A percentile compares a stretch with the other conserved stretches of the same genome.
Evolutionary conservation across 2,797 vertebrate species (phyloP).

Genomic region (Clarias pachynema): DNA sequence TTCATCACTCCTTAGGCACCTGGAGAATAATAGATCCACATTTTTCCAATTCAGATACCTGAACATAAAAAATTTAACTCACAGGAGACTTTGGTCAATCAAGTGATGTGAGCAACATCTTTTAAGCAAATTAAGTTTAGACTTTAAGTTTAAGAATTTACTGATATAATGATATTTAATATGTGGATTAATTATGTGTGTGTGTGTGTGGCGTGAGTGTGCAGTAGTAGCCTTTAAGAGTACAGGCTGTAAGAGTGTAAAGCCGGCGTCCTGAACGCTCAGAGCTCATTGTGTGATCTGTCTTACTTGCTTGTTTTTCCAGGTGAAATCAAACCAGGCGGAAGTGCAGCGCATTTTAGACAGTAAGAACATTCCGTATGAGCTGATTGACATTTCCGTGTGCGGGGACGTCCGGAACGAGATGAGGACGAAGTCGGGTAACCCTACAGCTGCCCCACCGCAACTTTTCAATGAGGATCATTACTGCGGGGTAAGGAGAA

Average conservation of each 20-base stretch:
- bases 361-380: constrained; percentile 88
- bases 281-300: not conserved
- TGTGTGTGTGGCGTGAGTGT: too few relatives aligned
- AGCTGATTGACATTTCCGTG: constrained; percentile 91
- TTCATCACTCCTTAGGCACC: too few relatives aligned
- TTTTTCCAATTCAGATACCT: too few relatives aligned
- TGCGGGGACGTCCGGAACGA: constrained; percentile 86
- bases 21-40: too few relatives aligned
- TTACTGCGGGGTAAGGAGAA: constrained; percentile 90
- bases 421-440: constrained; percentile 88
- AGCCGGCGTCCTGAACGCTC: not conserved
- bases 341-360: constrained; percentile 91
- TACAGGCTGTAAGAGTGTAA: not conserved
- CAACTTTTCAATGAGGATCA: constrained; percentile 93
- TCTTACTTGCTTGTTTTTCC: not conserved
- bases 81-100: too few relatives aligned
- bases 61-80: too few relatives aligned
- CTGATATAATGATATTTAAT: too few relatives aligned
- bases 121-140: too few relatives aligned
- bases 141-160: too few relatives aligned
- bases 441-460: constrained; percentile 87
- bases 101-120: too few relatives aligned
- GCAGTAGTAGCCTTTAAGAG: too few relatives aligned
- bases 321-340: constrained; percentile 95
- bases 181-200: too few relatives aligned